These are phyloP conservation scores for Campoplex nolae DNA, from an alignment of 2,888 invertebrate genomes.

Conservation along the genomic window DNA sequence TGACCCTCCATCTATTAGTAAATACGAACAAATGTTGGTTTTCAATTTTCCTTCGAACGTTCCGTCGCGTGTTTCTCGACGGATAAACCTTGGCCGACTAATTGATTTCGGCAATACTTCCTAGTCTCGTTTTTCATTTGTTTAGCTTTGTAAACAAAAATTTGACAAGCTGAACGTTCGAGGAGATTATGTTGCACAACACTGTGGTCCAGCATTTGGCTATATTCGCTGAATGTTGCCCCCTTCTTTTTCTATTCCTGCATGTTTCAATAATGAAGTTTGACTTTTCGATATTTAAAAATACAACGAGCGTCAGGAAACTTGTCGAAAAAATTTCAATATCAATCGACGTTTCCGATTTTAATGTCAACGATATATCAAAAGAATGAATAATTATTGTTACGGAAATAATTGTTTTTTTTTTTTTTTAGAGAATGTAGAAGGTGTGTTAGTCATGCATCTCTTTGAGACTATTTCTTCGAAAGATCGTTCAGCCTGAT, in stretches of 20 bases:
- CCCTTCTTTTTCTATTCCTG: neutral
- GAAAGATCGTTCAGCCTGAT: conserved; percentile 7
- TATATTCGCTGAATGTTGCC: neutral
- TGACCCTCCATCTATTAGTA: conserved; percentile 45
- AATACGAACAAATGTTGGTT: conserved; percentile 53
- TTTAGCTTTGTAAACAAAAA: conserved; percentile 21
- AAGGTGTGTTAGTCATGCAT: neutral
- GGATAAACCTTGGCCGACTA: conserved; percentile 38
- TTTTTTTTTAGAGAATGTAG: neutral
- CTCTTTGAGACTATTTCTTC: neutral
- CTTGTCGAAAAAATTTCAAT: neutral
- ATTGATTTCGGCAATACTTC: conserved; percentile 47
- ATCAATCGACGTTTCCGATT: neutral
- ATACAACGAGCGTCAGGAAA: neutral
- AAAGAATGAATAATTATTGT: neutral
- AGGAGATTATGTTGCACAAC: neutral
- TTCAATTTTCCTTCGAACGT: conserved; percentile 17
- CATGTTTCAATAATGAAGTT: neutral
- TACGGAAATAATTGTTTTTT: neutral
- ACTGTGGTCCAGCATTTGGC: neutral
- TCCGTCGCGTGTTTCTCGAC: neutral
- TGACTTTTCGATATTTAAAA: neutral
- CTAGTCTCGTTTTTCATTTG: conserved; percentile 9
- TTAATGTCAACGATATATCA: neutral
- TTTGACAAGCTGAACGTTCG: neutral